phyloP scores from a whole-genome alignment of 2,797 vertebrate genomes.

The Enteromius radiatus region DNA sequence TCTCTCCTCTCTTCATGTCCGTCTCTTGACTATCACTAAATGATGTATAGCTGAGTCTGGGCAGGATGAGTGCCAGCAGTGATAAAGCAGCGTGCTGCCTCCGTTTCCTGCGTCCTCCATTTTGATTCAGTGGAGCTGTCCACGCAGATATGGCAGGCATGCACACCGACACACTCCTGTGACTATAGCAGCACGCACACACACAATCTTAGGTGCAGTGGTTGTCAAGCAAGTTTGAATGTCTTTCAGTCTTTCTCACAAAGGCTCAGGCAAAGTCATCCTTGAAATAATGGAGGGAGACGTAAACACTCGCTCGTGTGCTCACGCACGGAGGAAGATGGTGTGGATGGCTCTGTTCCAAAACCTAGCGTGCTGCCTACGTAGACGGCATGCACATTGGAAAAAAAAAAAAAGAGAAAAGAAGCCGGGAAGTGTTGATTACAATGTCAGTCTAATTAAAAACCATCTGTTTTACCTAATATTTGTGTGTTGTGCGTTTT shows the following conservation, averaged over 20 bases:
- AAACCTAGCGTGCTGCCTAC: constrained; percentile 18
- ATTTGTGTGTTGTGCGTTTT: neutral
- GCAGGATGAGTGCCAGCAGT: constrained; percentile 54
- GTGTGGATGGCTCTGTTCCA: constrained; percentile 31
- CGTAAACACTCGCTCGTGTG: neutral
- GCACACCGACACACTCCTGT: constrained; percentile 49
- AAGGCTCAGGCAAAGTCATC: constrained; percentile 34
- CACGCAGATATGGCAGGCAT: constrained; percentile 57
- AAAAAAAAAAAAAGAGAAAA: neutral
- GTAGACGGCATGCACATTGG: neutral
- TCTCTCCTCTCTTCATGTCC: constrained; percentile 58
- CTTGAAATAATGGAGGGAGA: constrained; percentile 33
- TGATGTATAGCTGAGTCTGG: constrained; percentile 62
- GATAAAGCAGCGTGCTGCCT: constrained; percentile 57
- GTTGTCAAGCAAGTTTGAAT: constrained; percentile 41
- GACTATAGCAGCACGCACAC: constrained; percentile 35
- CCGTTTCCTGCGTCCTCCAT: constrained; percentile 61
- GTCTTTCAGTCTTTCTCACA: constrained; percentile 25
- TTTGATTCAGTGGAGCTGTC: constrained; percentile 78
- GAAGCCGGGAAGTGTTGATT: neutral
- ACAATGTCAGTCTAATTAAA: neutral
- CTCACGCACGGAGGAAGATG: neutral
- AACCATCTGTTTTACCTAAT: neutral
- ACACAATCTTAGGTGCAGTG: constrained; percentile 40
- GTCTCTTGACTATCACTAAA: constrained; percentile 59